Conservation (phyloP, 2,888 invertebrate genomes). For the Drosophila nr. medialis region DNA sequence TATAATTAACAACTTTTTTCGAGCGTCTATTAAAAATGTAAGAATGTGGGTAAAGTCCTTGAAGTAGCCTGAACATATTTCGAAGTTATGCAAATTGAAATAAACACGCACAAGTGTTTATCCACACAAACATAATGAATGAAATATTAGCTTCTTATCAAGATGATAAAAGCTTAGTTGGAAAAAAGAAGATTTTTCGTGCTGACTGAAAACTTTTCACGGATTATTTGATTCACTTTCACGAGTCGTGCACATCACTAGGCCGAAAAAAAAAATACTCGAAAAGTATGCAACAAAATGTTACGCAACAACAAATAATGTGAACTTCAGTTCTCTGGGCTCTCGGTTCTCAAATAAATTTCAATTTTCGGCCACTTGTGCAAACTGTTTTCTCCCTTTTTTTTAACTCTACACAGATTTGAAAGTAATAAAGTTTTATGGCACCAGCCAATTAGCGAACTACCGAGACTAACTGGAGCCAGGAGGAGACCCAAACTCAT, state of each 20-base stretch:
- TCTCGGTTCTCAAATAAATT: constrained; percentile 24
- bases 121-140: background rate
- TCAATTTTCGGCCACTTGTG: constrained; percentile 35
- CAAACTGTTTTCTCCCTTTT: constrained; percentile 24
- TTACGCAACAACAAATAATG: constrained; percentile 28
- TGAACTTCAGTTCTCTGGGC: background rate
- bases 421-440: constrained; percentile 73
- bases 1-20: background rate
- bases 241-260: constrained; percentile 13
- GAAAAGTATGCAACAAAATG: constrained; percentile 45
- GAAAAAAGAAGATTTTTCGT: no score
- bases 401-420: constrained; percentile 51
- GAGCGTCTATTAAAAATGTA: background rate
- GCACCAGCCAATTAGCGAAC: constrained; percentile 73
- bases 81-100: background rate
- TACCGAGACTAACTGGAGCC: constrained; percentile 53
- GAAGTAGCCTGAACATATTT: background rate
- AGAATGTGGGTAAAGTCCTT: background rate
- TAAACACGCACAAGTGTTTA: background rate
- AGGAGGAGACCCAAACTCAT: constrained; percentile 10
- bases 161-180: background rate
- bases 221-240: background rate
- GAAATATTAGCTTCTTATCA: background rate
- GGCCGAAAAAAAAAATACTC: background rate
- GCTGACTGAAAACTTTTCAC: background rate